Conservation (phyloP, 2,888 invertebrate genomes). For the Aphidius colemani region DNA sequence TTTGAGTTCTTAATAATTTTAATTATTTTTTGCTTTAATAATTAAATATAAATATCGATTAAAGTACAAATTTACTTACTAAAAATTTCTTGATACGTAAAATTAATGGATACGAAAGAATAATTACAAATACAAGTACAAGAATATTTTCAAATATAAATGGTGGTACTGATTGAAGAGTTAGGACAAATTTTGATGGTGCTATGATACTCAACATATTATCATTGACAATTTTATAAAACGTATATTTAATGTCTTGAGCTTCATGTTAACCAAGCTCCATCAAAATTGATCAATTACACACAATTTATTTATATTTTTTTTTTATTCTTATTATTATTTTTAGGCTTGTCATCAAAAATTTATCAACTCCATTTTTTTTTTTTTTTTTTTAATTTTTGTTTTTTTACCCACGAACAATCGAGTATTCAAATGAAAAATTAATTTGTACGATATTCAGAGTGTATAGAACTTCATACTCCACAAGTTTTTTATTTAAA, state of each 20-base stretch:
- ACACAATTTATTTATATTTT: too few relatives aligned
- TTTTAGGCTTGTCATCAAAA: too few relatives aligned
- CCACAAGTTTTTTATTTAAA: too few relatives aligned
- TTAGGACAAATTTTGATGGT: constrained; percentile 44
- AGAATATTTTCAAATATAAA: constrained; percentile 47
- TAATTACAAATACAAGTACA: constrained; percentile 44
- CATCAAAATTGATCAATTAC: too few relatives aligned
- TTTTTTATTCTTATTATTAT: too few relatives aligned
- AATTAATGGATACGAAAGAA: constrained; percentile 49
- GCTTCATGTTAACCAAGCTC: constrained; percentile 17
- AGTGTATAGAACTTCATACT: too few relatives aligned
- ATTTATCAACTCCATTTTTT: too few relatives aligned
- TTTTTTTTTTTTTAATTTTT: background rate
- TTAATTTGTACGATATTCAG: too few relatives aligned
- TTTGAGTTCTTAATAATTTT: too few relatives aligned
- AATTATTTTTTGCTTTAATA: too few relatives aligned
- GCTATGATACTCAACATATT: constrained; percentile 44
- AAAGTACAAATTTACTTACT: constrained; percentile 38
- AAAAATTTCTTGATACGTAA: constrained; percentile 42
- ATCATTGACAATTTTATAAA: constrained; percentile 12
- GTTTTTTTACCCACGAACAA: background rate
- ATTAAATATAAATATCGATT: too few relatives aligned
- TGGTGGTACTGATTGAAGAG: constrained; percentile 48
- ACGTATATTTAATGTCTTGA: background rate
- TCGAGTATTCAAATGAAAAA: too few relatives aligned